Evolutionary conservation across 2,113 vertebrate genomes (phyloP), one percentile per base, ranked within the genome.

Genomic region (Pedetes capensis): DNA sequence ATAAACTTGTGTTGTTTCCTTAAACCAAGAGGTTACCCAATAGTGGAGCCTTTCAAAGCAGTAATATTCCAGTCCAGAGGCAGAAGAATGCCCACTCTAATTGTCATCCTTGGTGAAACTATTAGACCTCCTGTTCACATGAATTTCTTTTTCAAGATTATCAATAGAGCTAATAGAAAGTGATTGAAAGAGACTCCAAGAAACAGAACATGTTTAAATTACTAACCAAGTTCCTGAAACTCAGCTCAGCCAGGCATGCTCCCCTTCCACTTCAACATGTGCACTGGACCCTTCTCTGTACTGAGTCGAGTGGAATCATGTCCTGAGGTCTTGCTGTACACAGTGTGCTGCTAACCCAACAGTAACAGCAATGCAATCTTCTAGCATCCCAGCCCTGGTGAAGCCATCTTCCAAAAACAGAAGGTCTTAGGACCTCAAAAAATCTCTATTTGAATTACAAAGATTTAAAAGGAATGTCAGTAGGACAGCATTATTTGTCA

Each of bases 151-250:
- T 44, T 79, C 78, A 69, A 78, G 64, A 69, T 51, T 20, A 76
- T 51, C 69, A 53, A 74, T 49, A 89, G 42, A 51, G 39, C 9
- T 89, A 64, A 49, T 74, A 82, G 25, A 95, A 84, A 90, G 72
- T 75, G 78, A 94, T 76, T 59, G 76, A 87, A 53, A 83, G 91
- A 74, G 72, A 92, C 32, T 37, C 55, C 32, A 78, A 85, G 68
- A 72, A 91, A 59, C 9, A 71, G 27, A 47, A 29, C 44, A 76
- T 59, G 32, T 13, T 12, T 61, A 51, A 69, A 47, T 44, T 68
- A 72, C 47, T n/a, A 37, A 55, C 68, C 39, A 81, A 55, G 20
- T 59, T 79, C 57, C 64, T 37, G 6, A 23, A 79, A 89, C 18
- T 14, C 61, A 68, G 78, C 25, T 13, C 32, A 55, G 57, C 25